These are phyloP conservation scores for Heliconius erato DNA, from an alignment of 2,888 invertebrate species.

Conservation along the genomic window DNA sequence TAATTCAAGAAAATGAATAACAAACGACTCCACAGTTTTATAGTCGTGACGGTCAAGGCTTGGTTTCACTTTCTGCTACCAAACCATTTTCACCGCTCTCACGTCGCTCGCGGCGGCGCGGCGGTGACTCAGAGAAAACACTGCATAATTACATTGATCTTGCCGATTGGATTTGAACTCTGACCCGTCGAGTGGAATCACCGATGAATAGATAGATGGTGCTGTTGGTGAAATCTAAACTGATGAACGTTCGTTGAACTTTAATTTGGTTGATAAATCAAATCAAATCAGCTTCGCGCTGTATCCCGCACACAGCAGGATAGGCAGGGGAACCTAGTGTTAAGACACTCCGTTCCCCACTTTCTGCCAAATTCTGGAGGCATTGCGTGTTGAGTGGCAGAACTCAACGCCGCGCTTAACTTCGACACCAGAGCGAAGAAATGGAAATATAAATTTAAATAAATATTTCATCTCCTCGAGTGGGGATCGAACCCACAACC, in stretches of 20 bases:
- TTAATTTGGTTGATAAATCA: neutral
- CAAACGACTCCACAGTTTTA: slow-evolving; percentile 57
- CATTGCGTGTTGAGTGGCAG: no score
- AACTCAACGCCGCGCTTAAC: no score
- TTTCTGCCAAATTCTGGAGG: no score
- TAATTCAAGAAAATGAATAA: neutral
- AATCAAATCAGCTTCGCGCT: no score
- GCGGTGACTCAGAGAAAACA: slow-evolving; percentile 29
- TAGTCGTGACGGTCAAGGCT: slow-evolving; percentile 78
- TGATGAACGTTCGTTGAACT: neutral
- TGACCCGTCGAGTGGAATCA: slow-evolving; percentile 34
- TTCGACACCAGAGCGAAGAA: no score
- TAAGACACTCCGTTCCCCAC: no score
- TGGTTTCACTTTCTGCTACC: slow-evolving; percentile 81
- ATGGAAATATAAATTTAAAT: no score
- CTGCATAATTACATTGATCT: slow-evolving; percentile 26
- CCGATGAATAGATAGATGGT: slow-evolving; percentile 2
- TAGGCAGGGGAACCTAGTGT: no score
- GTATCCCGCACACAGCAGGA: no score
- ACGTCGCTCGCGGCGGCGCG: slow-evolving; percentile 48
- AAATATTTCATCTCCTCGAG: no score
- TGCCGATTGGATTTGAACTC: slow-evolving; percentile 20
- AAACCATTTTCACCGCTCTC: slow-evolving; percentile 81
- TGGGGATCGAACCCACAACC: no score
- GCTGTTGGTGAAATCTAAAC: neutral